Evolutionary conservation across 2,797 vertebrate species (phyloP).

Genomic region (Ctenopoma multispine): DNA sequence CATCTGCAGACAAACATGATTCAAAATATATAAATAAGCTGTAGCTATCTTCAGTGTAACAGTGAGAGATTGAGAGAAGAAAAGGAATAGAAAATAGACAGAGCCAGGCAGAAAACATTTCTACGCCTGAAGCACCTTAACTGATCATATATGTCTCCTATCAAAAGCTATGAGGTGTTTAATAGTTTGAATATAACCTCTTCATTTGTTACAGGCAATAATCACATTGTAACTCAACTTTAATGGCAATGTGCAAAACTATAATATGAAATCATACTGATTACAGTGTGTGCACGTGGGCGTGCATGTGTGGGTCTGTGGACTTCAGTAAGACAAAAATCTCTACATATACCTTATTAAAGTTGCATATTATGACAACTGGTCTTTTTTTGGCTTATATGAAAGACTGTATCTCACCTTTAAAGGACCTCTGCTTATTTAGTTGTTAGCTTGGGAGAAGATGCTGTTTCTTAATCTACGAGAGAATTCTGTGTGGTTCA

Average conservation of each 20-base stretch:
- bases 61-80: slow-evolving; percentile 26
- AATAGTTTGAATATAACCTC: slow-evolving; percentile 84
- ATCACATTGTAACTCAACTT: slow-evolving; percentile 83
- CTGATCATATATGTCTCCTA: slow-evolving; percentile 83
- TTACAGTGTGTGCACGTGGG: slow-evolving; percentile 63
- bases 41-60: slow-evolving; percentile 2
- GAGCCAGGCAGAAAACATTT: slow-evolving; percentile 52
- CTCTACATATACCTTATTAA: slow-evolving; percentile 68
- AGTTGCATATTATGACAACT: slow-evolving; percentile 68
- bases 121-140: slow-evolving; percentile 77
- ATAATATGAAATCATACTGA: slow-evolving; percentile 80
- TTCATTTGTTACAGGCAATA: slow-evolving; percentile 87
- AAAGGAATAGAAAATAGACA: slow-evolving; percentile 34
- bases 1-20: slow-evolving; percentile 51
- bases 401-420: slow-evolving; percentile 64
- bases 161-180: slow-evolving; percentile 86
- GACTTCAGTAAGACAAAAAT: slow-evolving; percentile 63
- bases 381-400: slow-evolving; percentile 56
- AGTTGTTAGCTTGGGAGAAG: slow-evolving; percentile 10
- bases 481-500: slow-evolving; percentile 35
- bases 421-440: slow-evolving; percentile 38
- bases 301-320: slow-evolving; percentile 51
- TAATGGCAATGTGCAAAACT: slow-evolving; percentile 78
- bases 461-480: slow-evolving; percentile 47
- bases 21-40: slow-evolving; percentile 47